A percentile compares a stretch with the other conserved stretches of the same genome.
phyloP scores from a whole-genome alignment of 2,888 invertebrate species.

The Spicauda simplicius region DNA sequence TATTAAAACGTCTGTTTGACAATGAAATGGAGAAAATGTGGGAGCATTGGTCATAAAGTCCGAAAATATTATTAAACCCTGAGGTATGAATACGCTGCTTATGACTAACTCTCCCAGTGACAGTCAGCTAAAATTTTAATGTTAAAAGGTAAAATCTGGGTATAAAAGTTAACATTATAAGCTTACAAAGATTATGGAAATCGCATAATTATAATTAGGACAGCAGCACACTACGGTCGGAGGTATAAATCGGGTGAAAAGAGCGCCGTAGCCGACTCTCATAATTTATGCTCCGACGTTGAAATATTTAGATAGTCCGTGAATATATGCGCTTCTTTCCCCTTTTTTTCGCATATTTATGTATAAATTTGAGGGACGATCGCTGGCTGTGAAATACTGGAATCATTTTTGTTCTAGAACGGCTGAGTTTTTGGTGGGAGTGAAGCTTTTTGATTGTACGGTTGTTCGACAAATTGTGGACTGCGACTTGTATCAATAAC shows the following conservation, averaged over 20 bases:
- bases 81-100: no score
- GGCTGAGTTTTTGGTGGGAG: no score
- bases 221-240: slow-evolving; percentile 20
- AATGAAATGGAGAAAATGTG: no score
- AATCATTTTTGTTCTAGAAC: neutral
- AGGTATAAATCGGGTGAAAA: slow-evolving; percentile 30
- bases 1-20: no score
- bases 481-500: no score
- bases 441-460: no score
- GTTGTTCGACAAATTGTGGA: no score
- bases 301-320: slow-evolving; percentile 27
- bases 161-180: slow-evolving; percentile 2
- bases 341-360: slow-evolving; percentile 15
- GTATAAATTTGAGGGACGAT: neutral
- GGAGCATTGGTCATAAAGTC: no score
- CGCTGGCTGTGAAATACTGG: neutral
- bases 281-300: slow-evolving; percentile 34
- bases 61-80: no score
- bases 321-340: slow-evolving; percentile 24
- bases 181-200: slow-evolving; percentile 25
- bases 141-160: slow-evolving; percentile 9
- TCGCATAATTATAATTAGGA: slow-evolving; percentile 21
- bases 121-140: slow-evolving; percentile 17
- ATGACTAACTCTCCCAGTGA: no score
- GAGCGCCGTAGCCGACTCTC: slow-evolving; percentile 14